Evolutionary conservation across 2,888 invertebrate genomes (phyloP).

Genomic region (Drosophila nigritarsus): DNA sequence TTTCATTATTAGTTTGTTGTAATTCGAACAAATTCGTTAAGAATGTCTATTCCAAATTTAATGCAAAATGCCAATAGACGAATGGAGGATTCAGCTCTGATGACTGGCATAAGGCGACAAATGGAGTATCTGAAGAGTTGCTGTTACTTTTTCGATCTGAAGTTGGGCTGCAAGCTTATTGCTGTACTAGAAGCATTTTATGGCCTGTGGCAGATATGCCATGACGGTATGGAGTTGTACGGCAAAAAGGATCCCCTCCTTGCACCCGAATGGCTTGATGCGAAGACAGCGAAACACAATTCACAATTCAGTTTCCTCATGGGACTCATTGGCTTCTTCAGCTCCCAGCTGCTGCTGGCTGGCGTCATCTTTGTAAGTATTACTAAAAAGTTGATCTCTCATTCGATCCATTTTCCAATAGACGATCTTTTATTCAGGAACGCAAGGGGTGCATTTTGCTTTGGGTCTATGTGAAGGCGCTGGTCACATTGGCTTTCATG

Average conservation of each 20-base stretch:
- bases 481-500: slow-evolving; percentile 11
- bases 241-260: background rate
- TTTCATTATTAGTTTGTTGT: slow-evolving; percentile 5
- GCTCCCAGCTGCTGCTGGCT: slow-evolving; percentile 18
- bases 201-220: slow-evolving; percentile 22
- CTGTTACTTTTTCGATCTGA: slow-evolving; percentile 40
- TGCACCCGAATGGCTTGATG: slow-evolving; percentile 10
- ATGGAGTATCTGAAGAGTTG: slow-evolving; percentile 33
- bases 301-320: slow-evolving; percentile 2
- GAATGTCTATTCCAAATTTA: slow-evolving; percentile 56
- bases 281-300: background rate
- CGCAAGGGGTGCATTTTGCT: slow-evolving; percentile 36
- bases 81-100: background rate
- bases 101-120: background rate
- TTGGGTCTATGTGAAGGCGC: slow-evolving; percentile 37
- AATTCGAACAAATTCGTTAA: slow-evolving; percentile 15
- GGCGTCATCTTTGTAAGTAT: slow-evolving; percentile 44
- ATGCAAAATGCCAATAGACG: background rate
- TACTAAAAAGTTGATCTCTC: too few relatives aligned
- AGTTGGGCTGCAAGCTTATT: slow-evolving; percentile 54
- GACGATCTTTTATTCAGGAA: slow-evolving; percentile 9
- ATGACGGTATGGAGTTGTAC: slow-evolving; percentile 1
- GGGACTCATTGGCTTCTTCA: slow-evolving; percentile 15
- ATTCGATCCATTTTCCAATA: too few relatives aligned
- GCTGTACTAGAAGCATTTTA: slow-evolving; percentile 31